Percentiles rank a stretch among this genome's conserved stretches.
These are phyloP conservation scores for Sebastiscus albofasciatus DNA, from an alignment of 2,797 vertebrate genomes.

Conservation along the genomic window DNA sequence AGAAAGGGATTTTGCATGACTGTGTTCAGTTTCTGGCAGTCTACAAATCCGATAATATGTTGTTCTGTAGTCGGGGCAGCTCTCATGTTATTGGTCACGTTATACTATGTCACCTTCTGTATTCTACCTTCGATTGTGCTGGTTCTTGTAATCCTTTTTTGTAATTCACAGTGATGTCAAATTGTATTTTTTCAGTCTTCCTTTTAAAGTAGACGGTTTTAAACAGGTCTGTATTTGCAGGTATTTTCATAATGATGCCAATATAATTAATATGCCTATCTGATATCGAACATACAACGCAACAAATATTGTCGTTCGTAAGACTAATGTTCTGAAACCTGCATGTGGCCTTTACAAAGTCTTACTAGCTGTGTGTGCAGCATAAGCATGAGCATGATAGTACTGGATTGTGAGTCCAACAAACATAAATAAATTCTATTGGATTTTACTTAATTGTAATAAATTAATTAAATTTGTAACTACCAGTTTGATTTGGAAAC, in stretches of 20 bases:
- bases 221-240: conserved; percentile 67
- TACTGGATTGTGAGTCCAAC: conserved; percentile 52
- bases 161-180: conserved; percentile 62
- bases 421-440: conserved; percentile 45
- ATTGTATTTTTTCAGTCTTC: conserved; percentile 66
- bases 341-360: conserved; percentile 80
- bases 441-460: conserved; percentile 56
- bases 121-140: conserved; percentile 45
- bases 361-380: conserved; percentile 70
- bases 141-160: conserved; percentile 48
- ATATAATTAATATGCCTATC: conserved; percentile 51
- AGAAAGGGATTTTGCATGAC: neutral
- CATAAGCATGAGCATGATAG: conserved; percentile 78
- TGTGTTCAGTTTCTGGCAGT: neutral
- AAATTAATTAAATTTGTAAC: conserved; percentile 53
- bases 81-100: conserved; percentile 18
- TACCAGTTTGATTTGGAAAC: conserved; percentile 31
- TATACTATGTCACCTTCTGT: conserved; percentile 35
- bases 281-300: conserved; percentile 40
- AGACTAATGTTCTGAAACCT: conserved; percentile 63
- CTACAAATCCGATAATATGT: neutral
- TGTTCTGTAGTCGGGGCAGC: conserved; percentile 16
- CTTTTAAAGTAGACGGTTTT: conserved; percentile 50
- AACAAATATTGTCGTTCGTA: conserved; percentile 42
- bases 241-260: conserved; percentile 64